Evolutionary conservation across 2,888 invertebrate genomes (phyloP).

Genomic region (Epicampocera succincta): DNA sequence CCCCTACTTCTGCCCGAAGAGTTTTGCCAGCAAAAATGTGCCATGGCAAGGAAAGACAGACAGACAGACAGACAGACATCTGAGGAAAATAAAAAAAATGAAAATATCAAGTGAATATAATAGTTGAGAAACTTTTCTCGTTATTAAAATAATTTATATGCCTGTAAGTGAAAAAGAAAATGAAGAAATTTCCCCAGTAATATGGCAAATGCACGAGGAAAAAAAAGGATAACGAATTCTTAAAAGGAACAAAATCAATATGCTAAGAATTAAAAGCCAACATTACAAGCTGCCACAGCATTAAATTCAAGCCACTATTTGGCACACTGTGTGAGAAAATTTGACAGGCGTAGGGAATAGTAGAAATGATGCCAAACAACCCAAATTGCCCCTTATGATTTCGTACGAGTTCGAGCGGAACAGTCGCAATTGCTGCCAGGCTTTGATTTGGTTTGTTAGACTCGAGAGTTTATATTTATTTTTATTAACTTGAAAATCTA

Average conservation of each 20-base stretch:
- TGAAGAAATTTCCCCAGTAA: background rate
- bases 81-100: background rate
- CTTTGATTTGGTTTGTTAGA: conserved; percentile 26
- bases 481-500: conserved; percentile 56
- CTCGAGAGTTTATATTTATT: conserved; percentile 19
- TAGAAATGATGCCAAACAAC: background rate
- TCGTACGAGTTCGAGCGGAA: no score
- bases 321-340: conserved; percentile 9
- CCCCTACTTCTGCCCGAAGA: background rate
- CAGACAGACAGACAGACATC: conserved; percentile 26
- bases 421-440: conserved; percentile 35
- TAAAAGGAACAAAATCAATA: conserved; percentile 19
- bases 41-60: conserved; percentile 20
- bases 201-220: background rate
- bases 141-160: conserved; percentile 66
- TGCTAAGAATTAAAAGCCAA: conserved; percentile 20
- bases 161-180: conserved; percentile 30
- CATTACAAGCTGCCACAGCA: conserved; percentile 19
- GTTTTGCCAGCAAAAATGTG: conserved; percentile 20
- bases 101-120: conserved; percentile 35
- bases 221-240: conserved; percentile 25
- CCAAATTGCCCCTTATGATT: conserved; percentile 1
- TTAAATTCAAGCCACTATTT: conserved; percentile 36
- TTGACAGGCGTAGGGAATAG: background rate
- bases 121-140: conserved; percentile 60